A percentile compares a stretch with the other conserved stretches of the same genome.
Evolutionary conservation across 2,888 invertebrate genomes (phyloP).

Genomic region (Mactromeris polynyma): DNA sequence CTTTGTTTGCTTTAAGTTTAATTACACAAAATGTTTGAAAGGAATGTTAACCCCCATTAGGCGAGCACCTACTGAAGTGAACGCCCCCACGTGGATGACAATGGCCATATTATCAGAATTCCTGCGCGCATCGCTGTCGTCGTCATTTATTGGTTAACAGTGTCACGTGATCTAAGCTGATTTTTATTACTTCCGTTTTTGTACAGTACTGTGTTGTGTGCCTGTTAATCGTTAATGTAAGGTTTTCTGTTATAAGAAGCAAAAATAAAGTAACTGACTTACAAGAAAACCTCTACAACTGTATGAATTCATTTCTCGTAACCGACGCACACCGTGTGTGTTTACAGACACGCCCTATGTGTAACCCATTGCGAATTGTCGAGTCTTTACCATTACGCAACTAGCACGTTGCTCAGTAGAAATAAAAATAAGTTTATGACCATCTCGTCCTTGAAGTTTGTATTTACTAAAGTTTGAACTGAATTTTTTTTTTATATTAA

Average conservation of each 20-base stretch:
- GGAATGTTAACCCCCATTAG: background rate
- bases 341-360: background rate
- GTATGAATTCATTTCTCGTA: background rate
- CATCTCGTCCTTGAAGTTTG: too few relatives aligned
- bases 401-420: too few relatives aligned
- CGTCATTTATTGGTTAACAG: background rate
- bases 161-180: background rate
- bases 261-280: background rate
- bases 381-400: too few relatives aligned
- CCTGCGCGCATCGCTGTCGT: background rate
- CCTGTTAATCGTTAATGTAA: background rate
- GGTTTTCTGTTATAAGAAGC: background rate
- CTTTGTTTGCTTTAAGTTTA: background rate
- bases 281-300: background rate
- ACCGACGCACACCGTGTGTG: background rate
- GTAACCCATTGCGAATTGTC: too few relatives aligned
- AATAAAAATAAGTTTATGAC: too few relatives aligned
- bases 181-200: background rate
- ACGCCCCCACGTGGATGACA: background rate
- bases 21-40: background rate
- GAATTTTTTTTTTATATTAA: background rate
- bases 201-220: background rate
- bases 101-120: background rate
- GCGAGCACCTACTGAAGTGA: background rate
- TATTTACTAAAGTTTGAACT: background rate